Evolutionary conservation across 1,140 invertebrate species (phyloP).

Genomic region (Harpegnathos saltator): DNA sequence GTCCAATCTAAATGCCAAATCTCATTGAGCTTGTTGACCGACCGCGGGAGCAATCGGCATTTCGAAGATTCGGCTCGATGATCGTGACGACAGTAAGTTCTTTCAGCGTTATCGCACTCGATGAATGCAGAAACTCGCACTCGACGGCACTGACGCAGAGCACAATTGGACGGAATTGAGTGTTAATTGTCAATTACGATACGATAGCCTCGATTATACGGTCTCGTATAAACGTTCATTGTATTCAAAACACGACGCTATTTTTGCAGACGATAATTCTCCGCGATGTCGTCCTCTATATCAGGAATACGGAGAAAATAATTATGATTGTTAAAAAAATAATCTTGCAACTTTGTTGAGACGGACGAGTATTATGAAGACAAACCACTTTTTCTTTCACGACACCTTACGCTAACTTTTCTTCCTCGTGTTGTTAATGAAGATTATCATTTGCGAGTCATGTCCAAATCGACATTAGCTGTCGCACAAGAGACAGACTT

Average conservation of each 20-base stretch:
- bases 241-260: not conserved
- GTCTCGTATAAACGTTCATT: not conserved
- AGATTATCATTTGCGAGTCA: not conserved
- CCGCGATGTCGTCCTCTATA: too few relatives aligned
- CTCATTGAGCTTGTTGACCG: too few relatives aligned
- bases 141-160: not conserved
- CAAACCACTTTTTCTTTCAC: not conserved
- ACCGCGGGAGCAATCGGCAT: too few relatives aligned
- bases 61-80: not conserved
- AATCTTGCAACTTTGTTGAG: not conserved
- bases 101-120: not conserved
- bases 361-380: not conserved
- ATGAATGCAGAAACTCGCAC: not conserved
- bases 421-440: not conserved
- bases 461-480: not conserved
- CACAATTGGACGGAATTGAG: too few relatives aligned
- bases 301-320: not conserved
- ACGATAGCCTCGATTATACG: too few relatives aligned
- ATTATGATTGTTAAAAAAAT: not conserved
- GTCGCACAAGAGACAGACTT: not conserved
- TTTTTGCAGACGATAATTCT: not conserved
- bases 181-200: not conserved
- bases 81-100: not conserved
- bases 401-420: not conserved
- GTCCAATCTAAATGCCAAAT: too few relatives aligned